Evolutionary conservation across 2,797 vertebrate genomes (phyloP), one percentile per base, ranked within the genome.

Genomic region (Pipistrellus pipistrellus): DNA sequence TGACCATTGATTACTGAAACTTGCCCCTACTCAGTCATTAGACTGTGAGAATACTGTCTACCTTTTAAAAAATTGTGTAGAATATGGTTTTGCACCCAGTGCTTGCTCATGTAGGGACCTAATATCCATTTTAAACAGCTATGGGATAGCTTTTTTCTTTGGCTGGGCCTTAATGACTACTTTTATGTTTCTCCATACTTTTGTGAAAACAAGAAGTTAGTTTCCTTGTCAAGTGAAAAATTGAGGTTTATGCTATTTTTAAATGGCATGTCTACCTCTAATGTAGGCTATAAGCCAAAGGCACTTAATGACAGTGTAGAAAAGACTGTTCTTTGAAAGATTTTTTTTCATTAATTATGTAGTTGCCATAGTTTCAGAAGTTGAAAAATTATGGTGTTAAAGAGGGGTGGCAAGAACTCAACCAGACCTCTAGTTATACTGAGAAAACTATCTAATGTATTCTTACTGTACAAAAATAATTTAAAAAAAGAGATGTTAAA

Each of bases 151-250:
- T 5, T 71, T 93, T 87, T 94, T 93, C 8, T 92, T 90, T 87
- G 14, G 11, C 30, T 86, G 18, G 44, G 11, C 8, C 48, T 88
- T 88, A 41, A 32, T 83, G 15, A 87, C 77, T 75, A 82, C 21
- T 96, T 96, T 82, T 93, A 11, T 96, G 77, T 92, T 53, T 88
- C 93, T 96, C 62, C 59, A 55, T 75, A 1, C 3, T 90, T 85
- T 30, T 38, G 78, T 72, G 8, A 57, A 90, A 96, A 55, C 59
- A 91, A 77, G 38, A 96, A 96, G 95, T 69, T 91, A 6, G 27
- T 68, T 97, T 97, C 3, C 41, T 80, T 95, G 6, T 96, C 44
- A 75, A 85, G 72, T 96, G 88, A 91, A 97, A 97, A 97, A 46
- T 62, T 80, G 46, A 93, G 80, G 3, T 17, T 95, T 95, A 69